These are phyloP conservation scores for Anguilla obscura DNA, from an alignment of 2,797 vertebrate species.

Conservation along the genomic window DNA sequence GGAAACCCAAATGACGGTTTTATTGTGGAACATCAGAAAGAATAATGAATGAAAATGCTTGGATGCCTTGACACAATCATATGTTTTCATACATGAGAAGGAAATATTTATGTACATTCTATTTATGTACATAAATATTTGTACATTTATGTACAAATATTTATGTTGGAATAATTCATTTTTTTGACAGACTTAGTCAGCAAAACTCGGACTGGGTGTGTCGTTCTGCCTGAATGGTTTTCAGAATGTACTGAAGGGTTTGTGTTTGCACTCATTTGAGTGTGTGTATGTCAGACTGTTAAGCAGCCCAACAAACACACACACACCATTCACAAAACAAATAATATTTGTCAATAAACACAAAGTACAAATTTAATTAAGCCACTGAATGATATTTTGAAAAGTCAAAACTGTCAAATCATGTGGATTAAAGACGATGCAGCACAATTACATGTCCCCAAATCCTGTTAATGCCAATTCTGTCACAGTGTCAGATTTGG, in stretches of 20 bases:
- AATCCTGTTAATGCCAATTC: conserved; percentile 3
- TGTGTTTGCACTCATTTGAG: background rate
- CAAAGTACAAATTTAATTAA: background rate
- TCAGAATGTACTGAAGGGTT: background rate
- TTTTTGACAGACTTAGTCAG: background rate
- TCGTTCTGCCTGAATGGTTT: background rate
- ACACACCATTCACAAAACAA: background rate
- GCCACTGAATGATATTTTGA: background rate
- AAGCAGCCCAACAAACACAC: background rate
- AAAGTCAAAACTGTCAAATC: background rate
- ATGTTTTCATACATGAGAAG: background rate
- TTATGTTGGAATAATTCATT: background rate
- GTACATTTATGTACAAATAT: no score
- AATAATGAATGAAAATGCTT: background rate
- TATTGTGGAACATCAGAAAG: background rate
- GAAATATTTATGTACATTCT: background rate
- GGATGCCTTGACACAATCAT: background rate
- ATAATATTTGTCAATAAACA: background rate
- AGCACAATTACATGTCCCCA: background rate
- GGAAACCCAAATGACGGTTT: background rate
- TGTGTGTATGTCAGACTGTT: background rate
- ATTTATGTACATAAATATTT: background rate
- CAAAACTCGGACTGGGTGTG: background rate
- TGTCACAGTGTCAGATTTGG: background rate
- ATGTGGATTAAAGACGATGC: background rate